Conservation (phyloP, 2,888 invertebrate genomes). For the Epinotia nisella region DNA sequence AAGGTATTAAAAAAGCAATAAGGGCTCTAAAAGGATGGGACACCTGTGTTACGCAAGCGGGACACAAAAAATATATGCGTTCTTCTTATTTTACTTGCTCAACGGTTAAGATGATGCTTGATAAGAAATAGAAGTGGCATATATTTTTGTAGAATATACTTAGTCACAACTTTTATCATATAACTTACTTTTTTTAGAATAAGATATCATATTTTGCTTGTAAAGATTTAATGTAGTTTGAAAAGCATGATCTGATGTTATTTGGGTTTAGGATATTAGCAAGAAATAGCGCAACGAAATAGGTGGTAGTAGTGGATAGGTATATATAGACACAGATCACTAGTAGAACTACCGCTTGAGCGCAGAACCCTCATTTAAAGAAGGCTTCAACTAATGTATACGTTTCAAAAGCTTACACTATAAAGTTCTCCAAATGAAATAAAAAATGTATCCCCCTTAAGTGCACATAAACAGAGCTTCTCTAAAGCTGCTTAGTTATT, state of each 20-base stretch:
- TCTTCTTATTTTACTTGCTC: constrained; percentile 54
- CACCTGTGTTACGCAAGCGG: constrained; percentile 76
- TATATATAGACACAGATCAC: neutral
- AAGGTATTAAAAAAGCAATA: constrained; percentile 54
- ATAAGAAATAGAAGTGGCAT: constrained; percentile 19
- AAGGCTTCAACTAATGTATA: neutral
- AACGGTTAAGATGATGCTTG: constrained; percentile 44
- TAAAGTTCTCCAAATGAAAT: too few relatives aligned
- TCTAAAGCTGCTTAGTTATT: constrained; percentile 8
- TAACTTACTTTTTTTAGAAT: too few relatives aligned
- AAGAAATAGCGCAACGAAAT: neutral
- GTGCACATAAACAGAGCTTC: neutral
- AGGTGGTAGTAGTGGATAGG: neutral
- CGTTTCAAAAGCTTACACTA: constrained; percentile 1
- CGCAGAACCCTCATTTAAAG: neutral
- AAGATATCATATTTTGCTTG: too few relatives aligned
- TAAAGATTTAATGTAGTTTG: neutral
- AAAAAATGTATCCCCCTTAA: neutral
- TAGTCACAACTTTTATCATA: too few relatives aligned
- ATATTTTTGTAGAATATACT: neutral
- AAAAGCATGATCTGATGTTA: neutral
- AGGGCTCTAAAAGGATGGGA: constrained; percentile 58
- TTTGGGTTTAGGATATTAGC: neutral
- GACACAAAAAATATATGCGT: constrained; percentile 62
- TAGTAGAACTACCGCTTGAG: neutral